Percentiles rank a stretch among this genome's conserved stretches.
Evolutionary conservation across 2,113 vertebrate species (phyloP).

Genomic region (Callaeas wilsoni): DNA sequence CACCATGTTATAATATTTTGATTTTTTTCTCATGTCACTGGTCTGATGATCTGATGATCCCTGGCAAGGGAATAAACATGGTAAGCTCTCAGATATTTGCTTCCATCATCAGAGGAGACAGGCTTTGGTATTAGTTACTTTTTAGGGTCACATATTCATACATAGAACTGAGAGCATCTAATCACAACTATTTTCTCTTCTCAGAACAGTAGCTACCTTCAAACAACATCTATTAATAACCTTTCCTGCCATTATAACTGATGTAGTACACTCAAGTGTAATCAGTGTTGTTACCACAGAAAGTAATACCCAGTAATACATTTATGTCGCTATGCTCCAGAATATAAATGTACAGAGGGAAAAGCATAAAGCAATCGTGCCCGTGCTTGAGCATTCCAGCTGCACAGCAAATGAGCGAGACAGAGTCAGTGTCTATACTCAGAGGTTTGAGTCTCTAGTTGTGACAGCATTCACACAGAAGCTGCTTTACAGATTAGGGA

Average conservation of each 20-base stretch:
- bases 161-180: neutral
- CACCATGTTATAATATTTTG: neutral
- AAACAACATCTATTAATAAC: neutral
- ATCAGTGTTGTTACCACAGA: neutral
- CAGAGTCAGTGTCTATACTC: neutral
- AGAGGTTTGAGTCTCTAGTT: neutral
- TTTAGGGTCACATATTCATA: neutral
- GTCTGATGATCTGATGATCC: neutral
- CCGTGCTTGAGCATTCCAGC: neutral
- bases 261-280: neutral
- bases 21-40: neutral
- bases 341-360: neutral
- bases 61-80: neutral
- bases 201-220: neutral
- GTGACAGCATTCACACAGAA: constrained; percentile 29
- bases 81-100: neutral
- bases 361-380: neutral
- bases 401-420: neutral
- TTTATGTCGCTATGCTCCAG: neutral
- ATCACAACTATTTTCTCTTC: neutral
- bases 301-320: neutral
- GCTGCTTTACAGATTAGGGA: constrained; percentile 40
- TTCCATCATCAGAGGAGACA: neutral
- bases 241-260: neutral
- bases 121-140: neutral